phyloP scores from a whole-genome alignment of 2,888 invertebrate genomes.

The Nesidiocoris tenuis region DNA sequence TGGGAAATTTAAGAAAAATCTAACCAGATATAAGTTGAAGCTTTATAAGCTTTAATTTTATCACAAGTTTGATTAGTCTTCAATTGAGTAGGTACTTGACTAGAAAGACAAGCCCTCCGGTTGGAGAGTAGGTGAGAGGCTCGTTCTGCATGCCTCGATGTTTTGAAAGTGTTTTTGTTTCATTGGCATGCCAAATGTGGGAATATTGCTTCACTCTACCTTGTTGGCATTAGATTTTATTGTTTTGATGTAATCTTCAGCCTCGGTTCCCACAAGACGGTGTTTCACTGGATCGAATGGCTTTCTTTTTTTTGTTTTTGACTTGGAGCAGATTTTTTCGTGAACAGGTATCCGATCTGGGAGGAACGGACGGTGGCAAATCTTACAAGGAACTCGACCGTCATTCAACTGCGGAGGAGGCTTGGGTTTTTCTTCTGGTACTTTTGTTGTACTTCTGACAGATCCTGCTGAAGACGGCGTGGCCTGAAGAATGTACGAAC shows the following conservation, averaged over 20 bases:
- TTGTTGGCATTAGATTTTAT: conserved; percentile 9
- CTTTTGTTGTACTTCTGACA: neutral
- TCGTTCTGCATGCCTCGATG: too few species aligned
- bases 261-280: conserved; percentile 85
- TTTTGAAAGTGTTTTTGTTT: too few species aligned
- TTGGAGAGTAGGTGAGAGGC: too few species aligned
- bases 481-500: conserved; percentile 5
- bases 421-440: conserved; percentile 11
- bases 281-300: conserved; percentile 89
- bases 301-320: conserved; percentile 78
- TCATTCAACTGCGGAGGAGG: conserved; percentile 9
- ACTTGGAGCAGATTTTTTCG: conserved; percentile 79
- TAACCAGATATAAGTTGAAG: too few species aligned
- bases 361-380: conserved; percentile 79
- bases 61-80: too few species aligned
- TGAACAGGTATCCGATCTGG: conserved; percentile 79
- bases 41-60: too few species aligned
- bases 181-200: too few species aligned
- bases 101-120: too few species aligned
- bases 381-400: conserved; percentile 63
- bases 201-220: too few species aligned
- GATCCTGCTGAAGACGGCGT: conserved; percentile 24
- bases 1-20: too few species aligned
- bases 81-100: too few species aligned
- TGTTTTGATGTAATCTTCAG: conserved; percentile 68